A percentile compares a stretch with the other conserved stretches of the same genome.
Conservation (phyloP, 2,797 vertebrate species). For the Dendrocincla tyrannina region DNA sequence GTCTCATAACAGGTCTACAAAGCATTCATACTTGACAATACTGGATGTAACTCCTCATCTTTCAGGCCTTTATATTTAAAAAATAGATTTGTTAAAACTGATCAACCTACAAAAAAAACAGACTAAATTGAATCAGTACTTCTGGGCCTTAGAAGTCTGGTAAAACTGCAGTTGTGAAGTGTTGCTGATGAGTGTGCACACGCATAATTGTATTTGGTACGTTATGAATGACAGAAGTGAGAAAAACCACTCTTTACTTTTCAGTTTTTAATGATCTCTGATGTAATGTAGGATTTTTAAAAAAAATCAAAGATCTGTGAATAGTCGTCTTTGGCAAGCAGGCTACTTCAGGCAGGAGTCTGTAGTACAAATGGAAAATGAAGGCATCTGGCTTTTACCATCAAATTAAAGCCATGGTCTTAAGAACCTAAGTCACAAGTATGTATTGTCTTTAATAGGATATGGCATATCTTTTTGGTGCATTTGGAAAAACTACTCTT, state of each 20-base stretch:
- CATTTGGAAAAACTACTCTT: background rate
- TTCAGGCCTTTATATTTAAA: background rate
- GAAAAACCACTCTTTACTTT: slow-evolving; percentile 36
- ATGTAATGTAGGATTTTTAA: background rate
- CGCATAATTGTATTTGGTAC: background rate
- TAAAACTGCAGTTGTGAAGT: background rate
- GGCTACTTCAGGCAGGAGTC: background rate
- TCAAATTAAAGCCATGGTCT: background rate
- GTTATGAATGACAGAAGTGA: slow-evolving; percentile 24
- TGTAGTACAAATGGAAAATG: background rate
- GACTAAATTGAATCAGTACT: background rate
- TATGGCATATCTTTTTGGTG: background rate
- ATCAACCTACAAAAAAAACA: background rate
- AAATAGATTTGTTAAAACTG: slow-evolving; percentile 7
- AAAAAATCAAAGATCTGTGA: background rate
- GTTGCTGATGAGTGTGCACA: background rate
- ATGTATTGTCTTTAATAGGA: background rate
- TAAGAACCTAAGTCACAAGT: background rate
- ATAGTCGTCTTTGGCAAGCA: slow-evolving; percentile 44
- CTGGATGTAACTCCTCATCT: background rate
- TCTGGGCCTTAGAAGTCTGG: background rate
- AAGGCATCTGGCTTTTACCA: background rate
- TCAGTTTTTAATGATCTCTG: slow-evolving; percentile 54
- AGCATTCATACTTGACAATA: background rate
- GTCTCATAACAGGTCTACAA: background rate